Evolutionary conservation across 2,113 vertebrate genomes (phyloP), one percentile per base, ranked within the genome.

Genomic region (Acrocephalus arundinaceus): DNA sequence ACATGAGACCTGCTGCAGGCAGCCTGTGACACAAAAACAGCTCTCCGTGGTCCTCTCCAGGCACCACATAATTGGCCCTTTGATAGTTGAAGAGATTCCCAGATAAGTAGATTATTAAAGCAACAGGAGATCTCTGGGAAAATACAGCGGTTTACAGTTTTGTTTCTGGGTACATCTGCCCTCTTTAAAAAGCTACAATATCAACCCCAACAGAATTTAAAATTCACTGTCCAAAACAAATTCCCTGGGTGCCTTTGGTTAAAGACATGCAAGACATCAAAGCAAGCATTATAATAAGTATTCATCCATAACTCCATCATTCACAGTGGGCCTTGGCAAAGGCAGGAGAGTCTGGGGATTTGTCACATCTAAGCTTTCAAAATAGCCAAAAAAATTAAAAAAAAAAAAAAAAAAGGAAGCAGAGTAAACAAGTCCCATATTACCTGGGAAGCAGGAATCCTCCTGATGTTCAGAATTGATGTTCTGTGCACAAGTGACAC

Each of bases 261-360:
- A 78, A 88, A 93, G 70, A 8, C 66, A 80, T 16, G 48, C 71
- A 83, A 73, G 66, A 90, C 87, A 94, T 95, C 89, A 94, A 92
- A 96, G 88, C 8, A 27, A 77, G n/a, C 15, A 31, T 71, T 85
- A 15, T 30, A 49, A 20, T 73, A 58, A 92, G 71, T 27, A 71
- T 72, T 83, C 68, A 54, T 84, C 61, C 74, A 58, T 39, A 73
- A 84, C 52, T 76, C 66, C 68, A 65, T 58, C 33, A 3, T 23
- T 78, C 81, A 25, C 95, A 93, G 88, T 25, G 62, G 77, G 91
- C 63, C 76, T 86, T 92, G 85, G 84, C 93, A 93, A 58, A 82
- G 63, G 77, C 54, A 76, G n/a, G 10, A 1, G 5, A 52, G 25
- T 54, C 5, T 66, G 21, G 43, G 70, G 31, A 65, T n/a, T 48